Conservation (phyloP, 2,888 invertebrate species). For the Danaus chrysippus region DNA sequence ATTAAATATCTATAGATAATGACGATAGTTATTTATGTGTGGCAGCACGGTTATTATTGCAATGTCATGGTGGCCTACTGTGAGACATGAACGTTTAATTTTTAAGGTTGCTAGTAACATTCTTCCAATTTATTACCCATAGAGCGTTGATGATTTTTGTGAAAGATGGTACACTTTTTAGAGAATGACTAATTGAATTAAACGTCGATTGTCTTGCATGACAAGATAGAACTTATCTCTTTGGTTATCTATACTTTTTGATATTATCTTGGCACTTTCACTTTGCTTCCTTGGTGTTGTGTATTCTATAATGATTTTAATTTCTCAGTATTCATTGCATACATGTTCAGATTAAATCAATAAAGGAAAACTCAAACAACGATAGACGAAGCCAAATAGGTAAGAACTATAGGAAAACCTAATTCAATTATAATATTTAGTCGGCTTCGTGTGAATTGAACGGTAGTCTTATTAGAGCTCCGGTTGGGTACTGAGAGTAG, state of each 20-base stretch:
- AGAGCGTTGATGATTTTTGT: slow-evolving; percentile 9
- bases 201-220: slow-evolving; percentile 51
- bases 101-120: slow-evolving; percentile 15
- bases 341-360: slow-evolving; percentile 21
- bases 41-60: slow-evolving; percentile 8
- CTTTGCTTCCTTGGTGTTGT: slow-evolving; percentile 19
- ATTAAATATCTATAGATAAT: slow-evolving; percentile 19
- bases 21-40: slow-evolving; percentile 11
- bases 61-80: slow-evolving; percentile 25
- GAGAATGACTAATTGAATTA: slow-evolving; percentile 51
- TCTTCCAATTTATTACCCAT: slow-evolving; percentile 22
- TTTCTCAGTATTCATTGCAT: slow-evolving; percentile 4
- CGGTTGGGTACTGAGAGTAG: slow-evolving; percentile 35
- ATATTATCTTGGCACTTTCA: slow-evolving; percentile 22
- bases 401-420: slow-evolving; percentile 54
- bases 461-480: slow-evolving; percentile 33
- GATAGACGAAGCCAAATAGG: slow-evolving; percentile 51
- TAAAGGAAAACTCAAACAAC: slow-evolving; percentile 22
- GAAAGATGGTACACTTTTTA: slow-evolving; percentile 7
- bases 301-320: slow-evolving; percentile 12
- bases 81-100: slow-evolving; percentile 31
- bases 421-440: slow-evolving; percentile 64
- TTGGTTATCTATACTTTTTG: slow-evolving; percentile 49
- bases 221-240: slow-evolving; percentile 54
- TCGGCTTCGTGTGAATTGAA: slow-evolving; percentile 46